These are phyloP conservation scores for Styela plicata DNA, from an alignment of 23 tunicate genomes.

Conservation along the genomic window DNA sequence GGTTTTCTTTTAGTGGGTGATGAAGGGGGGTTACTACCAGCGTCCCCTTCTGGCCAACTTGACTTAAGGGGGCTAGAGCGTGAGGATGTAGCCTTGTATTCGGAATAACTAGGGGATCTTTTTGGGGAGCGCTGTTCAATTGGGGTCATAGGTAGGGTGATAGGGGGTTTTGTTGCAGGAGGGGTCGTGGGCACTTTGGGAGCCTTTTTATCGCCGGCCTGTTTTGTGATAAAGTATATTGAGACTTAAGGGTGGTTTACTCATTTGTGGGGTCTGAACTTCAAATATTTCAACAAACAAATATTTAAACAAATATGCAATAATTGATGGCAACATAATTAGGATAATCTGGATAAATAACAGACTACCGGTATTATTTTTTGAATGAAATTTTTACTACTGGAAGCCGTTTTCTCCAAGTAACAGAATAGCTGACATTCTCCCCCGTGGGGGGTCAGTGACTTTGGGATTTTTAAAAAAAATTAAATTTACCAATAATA, in stretches of 20 bases:
- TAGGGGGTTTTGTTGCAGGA: constrained; percentile 33
- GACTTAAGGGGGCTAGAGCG: constrained; percentile 21
- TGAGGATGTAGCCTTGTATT: neutral
- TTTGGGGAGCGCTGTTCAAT: neutral
- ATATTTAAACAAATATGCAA: neutral
- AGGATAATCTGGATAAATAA: neutral
- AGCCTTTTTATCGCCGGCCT: neutral
- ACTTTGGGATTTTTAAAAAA: no score
- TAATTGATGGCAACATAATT: neutral
- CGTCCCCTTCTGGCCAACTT: neutral
- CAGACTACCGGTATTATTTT: neutral
- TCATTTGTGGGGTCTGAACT: no score
- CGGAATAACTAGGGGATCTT: constrained; percentile 4
- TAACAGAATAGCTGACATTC: no score
- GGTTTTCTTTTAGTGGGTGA: constrained; percentile 35
- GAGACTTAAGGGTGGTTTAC: neutral
- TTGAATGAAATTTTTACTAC: no score
- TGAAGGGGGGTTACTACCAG: constrained; percentile 7
- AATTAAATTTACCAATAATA: no score
- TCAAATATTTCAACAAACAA: no score
- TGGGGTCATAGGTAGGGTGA: constrained; percentile 37
- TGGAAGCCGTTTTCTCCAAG: no score
- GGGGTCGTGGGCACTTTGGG: neutral
- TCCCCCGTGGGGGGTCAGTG: no score
- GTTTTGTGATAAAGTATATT: neutral